Conservation (phyloP, 2,113 vertebrate species). For the Natator depressus region DNA sequence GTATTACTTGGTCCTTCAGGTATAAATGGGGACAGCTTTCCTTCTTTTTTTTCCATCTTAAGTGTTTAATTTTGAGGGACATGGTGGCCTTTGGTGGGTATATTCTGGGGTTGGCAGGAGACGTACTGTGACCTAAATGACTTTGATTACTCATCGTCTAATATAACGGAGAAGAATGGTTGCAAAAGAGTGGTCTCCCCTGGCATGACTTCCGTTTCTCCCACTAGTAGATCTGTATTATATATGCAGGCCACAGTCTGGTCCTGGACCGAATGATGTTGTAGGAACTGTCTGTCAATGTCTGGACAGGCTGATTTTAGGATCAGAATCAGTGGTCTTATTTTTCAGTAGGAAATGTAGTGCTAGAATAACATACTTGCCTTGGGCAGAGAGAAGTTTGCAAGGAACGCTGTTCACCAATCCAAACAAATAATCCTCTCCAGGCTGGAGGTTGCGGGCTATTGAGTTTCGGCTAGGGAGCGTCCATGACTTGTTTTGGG, state of each 20-base stretch:
- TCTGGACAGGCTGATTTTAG: not conserved
- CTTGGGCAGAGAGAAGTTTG: not conserved
- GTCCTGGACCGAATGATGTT: not conserved
- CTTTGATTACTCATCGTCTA: not conserved
- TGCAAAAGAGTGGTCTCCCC: fast-evolving
- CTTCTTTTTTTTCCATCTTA: not conserved
- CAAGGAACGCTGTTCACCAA: not conserved
- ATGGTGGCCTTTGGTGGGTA: not conserved
- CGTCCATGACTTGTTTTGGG: not conserved
- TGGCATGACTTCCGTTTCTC: not conserved
- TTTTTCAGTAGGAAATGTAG: not conserved
- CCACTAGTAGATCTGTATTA: not conserved
- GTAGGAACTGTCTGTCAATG: not conserved
- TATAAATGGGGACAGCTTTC: not conserved
- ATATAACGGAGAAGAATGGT: not conserved
- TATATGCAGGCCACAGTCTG: fast-evolving
- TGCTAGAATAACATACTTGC: not conserved
- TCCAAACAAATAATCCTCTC: not conserved
- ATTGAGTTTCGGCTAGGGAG: not conserved
- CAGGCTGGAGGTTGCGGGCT: not conserved
- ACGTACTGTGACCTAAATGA: not conserved
- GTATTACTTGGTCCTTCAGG: not conserved
- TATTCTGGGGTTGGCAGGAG: not conserved
- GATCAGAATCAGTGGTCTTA: not conserved
- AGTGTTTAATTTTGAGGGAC: not conserved